Base-by-base conservation (phyloP, 2,888 invertebrate genomes). In the Orthosia cruda region DNA sequence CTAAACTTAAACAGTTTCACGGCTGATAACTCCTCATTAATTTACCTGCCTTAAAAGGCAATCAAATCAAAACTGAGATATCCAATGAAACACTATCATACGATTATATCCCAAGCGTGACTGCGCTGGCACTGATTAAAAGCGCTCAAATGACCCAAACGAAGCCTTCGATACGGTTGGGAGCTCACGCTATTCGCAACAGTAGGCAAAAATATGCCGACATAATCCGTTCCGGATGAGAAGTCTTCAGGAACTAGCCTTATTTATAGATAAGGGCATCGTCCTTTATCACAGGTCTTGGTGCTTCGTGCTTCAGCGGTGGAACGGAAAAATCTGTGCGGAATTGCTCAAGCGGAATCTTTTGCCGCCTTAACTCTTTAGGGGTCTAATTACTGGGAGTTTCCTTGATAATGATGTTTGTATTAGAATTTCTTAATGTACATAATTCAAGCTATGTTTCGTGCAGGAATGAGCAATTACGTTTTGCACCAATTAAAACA, bases 191-290 rank as follows among this genome's bases (percentile, higher is more conserved):
- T 72, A 81, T 82, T 77, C 67, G 88, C 83, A 80, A 83, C 73
- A 83, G 80, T 84, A 83, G 68, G 77, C 85, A 81, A 83, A 84
- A 81, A 84, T 78, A 80, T 72, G 80, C 77, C 77, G 77, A 77
- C 87, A 80, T 87, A 81, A 83, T 89, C 88, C 89, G 91, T 89
- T 84, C 81, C 89, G 91, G 89, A 88, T 89, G 91, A 90, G 88
- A 86, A 84, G 89, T 86, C 91, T 85, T 87, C 89, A 91, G 92
- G 92, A 91, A 92, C 93, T 93, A 92, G 90, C 88, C 81, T 87
- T 89, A 89, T 77, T 75, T 71, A 89, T 88, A 88, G 89, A 86
- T 89, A 88, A 93, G 94, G 93, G 92, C 93, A 92, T 92, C 92
- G 93, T 90, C 90, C 93, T 81, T 89, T 88, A 90, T 91, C 77